Base-by-base conservation (phyloP, 2,797 vertebrate genomes). In the Gymnoscopelus braueri region DNA sequence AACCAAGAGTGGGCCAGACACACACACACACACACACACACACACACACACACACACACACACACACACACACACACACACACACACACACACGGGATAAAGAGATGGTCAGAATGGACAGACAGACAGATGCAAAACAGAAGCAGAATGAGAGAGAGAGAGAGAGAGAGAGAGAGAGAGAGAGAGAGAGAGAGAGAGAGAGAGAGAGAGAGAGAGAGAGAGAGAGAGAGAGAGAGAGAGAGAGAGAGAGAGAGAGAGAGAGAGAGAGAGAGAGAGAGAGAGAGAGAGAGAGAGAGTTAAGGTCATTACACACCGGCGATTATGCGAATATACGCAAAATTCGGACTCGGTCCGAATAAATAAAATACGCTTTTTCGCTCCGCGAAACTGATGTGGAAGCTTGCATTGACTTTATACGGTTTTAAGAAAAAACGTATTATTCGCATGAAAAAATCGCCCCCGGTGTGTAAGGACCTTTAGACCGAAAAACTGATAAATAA, bases 211-310 rank as follows among this genome's bases (percentile, higher is more conserved):
- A 51, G 56, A 49, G 24, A 14, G 29, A 15, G 29, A 53, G 58
- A 19, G 19, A 19, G 19, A 19, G 19, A 19, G 19, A 19, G 19
- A 19, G 19, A 19, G n/a, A n/a, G n/a, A n/a, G n/a, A n/a, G n/a
- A n/a, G n/a, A n/a, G n/a, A n/a, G n/a, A 52, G 61, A 63, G 13
- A 32, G 19, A 13, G 11, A 47, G 19, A 62, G 58, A 47, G 15
- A 61, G 55, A 67, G 61, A 65, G 11, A 59, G 52, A 60, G 29
- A 60, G 53, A 44, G 51, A 78, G 67, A 71, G 29, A 60, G 19
- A 44, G 32, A n/a, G n/a, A n/a, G n/a, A n/a, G n/a, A n/a, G n/a
- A n/a, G n/a, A n/a, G n/a, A n/a, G n/a, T n/a, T n/a, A n/a, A n/a
- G n/a, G n/a, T n/a, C n/a, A n/a, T n/a, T n/a, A n/a, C n/a, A n/a